Conservation (phyloP, 1,140 invertebrate genomes). For the Trichogramma pretiosum region DNA sequence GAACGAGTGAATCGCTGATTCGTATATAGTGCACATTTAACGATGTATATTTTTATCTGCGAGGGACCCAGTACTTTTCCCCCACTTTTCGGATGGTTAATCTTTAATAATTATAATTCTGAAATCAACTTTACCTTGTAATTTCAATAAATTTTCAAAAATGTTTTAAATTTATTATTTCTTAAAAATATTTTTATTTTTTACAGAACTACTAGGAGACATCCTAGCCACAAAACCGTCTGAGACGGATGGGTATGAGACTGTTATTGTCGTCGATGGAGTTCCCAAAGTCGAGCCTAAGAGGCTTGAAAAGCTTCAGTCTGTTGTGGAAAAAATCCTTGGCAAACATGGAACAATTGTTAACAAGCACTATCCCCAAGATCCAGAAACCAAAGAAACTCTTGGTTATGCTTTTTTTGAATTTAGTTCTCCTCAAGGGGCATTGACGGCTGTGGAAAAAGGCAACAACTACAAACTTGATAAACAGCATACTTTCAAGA, state of each 20-base stretch:
- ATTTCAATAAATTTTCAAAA: no score
- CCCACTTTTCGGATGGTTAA: no score
- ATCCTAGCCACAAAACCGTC: slow-evolving; percentile 78
- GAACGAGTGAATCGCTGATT: no score
- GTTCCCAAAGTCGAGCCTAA: slow-evolving; percentile 90
- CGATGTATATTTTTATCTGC: no score
- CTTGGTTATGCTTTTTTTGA: slow-evolving; percentile 85
- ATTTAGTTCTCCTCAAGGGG: slow-evolving; percentile 71
- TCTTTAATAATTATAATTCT: no score
- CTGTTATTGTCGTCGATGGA: slow-evolving; percentile 92
- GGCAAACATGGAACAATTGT: slow-evolving; percentile 84
- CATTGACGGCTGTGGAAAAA: slow-evolving; percentile 76
- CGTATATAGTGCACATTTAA: no score
- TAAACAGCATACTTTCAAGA: slow-evolving; percentile 89
- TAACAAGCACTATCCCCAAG: slow-evolving; percentile 82
- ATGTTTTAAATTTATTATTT: no score
- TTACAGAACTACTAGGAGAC: slow-evolving; percentile 80
- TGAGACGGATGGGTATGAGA: slow-evolving; percentile 91
- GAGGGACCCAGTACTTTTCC: no score
- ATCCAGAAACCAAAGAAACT: slow-evolving; percentile 68
- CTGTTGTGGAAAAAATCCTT: slow-evolving; percentile 87
- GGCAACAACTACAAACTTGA: slow-evolving; percentile 93
- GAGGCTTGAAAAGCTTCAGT: slow-evolving; percentile 85
- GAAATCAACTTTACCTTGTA: no score
- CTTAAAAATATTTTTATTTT: slow-evolving; percentile 3